Conservation (phyloP, 2,888 invertebrate species). For the Parasteatoda lunata region DNA sequence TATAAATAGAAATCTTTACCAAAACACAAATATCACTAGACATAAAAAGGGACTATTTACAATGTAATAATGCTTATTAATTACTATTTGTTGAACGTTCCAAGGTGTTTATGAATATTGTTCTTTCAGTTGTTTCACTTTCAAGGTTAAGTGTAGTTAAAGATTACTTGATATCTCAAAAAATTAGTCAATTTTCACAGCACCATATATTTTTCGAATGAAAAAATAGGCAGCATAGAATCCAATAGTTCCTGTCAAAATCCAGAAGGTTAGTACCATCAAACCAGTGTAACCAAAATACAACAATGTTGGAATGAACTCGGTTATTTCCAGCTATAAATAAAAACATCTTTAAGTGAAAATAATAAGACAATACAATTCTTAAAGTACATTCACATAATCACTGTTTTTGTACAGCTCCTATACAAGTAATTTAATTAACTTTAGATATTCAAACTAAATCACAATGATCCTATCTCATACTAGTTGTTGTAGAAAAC, state of each 20-base stretch:
- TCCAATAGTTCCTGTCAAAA: constrained; percentile 95
- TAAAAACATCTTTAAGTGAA: constrained; percentile 1
- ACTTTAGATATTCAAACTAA: no score
- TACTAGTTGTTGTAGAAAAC: no score
- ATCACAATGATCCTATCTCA: no score
- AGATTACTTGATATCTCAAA: not conserved
- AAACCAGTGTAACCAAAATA: constrained; percentile 99
- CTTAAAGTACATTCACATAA: no score
- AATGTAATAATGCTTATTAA: not conserved
- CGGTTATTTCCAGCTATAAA: constrained; percentile 87
- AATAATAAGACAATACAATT: no score
- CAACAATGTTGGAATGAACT: constrained; percentile 93
- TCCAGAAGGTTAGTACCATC: constrained; percentile 98
- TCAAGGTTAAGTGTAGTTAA: not conserved
- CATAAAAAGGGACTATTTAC: not conserved
- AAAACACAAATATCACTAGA: no score
- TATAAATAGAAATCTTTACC: no score
- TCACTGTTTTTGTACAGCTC: no score
- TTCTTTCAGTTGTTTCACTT: not conserved
- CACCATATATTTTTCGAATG: constrained; percentile 97
- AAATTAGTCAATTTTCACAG: constrained; percentile 92
- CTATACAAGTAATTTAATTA: no score
- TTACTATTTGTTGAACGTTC: not conserved
- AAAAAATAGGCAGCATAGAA: constrained; percentile 99
- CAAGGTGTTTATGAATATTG: not conserved